Base-by-base conservation (phyloP, 2,888 invertebrate species). In the Drosophila lutescens region DNA sequence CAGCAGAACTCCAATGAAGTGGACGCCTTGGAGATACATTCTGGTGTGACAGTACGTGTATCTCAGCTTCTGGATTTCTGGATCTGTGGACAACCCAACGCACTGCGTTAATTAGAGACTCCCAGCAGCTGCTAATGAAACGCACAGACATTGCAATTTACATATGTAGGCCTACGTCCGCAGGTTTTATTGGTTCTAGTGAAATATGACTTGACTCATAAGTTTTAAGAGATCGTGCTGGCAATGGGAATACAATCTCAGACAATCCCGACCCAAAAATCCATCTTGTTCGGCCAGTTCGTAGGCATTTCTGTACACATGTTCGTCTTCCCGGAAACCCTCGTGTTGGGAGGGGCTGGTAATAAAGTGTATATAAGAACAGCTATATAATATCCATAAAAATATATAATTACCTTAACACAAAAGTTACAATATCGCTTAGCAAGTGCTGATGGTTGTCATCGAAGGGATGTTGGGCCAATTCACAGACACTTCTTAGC, bases 401-500 rank as follows among this genome's bases (percentile, higher is more conserved):
- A 41, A 30, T 0, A 8, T 15, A 12, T 4, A 38, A 5, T 1
- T 91, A 96, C 96, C 95, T 95, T 47, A 96, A 92, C 30, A 95
- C 91, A 82, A 95, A 94, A 55, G 94, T 94, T 26, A 95, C 92
- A 38, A 96, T 91, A 91, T 96, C 95, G 63, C 94, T 95, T 0
- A 96, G 90, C 4, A 96, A 90, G 81, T 94, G 94, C 55, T 93
- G 93, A 46, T 90, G 80, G 3, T 80, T 92, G 13, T 82, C 88
- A 70, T 94, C 93, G 17, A 96, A 91, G 0, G 96, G 95, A 78
- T 94, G 93, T 53, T 93, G 93, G 3, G 95, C 94, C 20, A 95
- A 91, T 77, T 95, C 95, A 79, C 96, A 96, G 46, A 96, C 93
- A 51, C 94, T 93, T 74, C 94, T 93, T 54, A 95, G 90, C n/a